A percentile compares a stretch with the other conserved stretches of the same genome.
Conservation (phyloP, 2,113 vertebrate genomes). For the Pionites leucogaster region DNA sequence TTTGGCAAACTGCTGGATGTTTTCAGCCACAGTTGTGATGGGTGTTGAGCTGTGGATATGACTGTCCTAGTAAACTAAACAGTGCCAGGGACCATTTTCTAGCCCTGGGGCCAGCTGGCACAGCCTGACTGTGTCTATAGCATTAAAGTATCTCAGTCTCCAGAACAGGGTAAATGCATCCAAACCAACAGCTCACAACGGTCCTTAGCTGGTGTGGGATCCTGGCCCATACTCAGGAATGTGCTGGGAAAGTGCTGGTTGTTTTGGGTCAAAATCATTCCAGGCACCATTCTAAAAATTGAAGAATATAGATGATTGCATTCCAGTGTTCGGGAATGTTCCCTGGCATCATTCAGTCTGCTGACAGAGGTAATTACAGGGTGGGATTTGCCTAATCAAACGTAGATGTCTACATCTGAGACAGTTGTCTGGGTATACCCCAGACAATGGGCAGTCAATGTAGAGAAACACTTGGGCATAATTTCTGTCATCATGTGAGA, state of each 20-base stretch:
- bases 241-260: background rate
- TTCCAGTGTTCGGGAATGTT: constrained; percentile 14
- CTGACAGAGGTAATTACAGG: constrained; percentile 6
- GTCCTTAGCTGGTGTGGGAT: background rate
- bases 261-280: background rate
- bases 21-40: background rate
- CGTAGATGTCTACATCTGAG: background rate
- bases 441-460: background rate
- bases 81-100: background rate
- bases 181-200: background rate
- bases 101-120: background rate
- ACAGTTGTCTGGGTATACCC: background rate
- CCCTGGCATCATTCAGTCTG: background rate
- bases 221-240: background rate
- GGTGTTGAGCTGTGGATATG: background rate
- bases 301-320: background rate
- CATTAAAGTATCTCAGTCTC: background rate
- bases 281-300: background rate
- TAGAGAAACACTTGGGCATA: background rate
- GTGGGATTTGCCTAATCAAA: background rate
- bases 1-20: background rate
- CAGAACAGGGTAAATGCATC: background rate
- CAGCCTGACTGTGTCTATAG: background rate
- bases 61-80: background rate
- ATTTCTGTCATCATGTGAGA: background rate